Evolutionary conservation across 53 echinoderm and acorn worm genomes (phyloP), one percentile per base, ranked within the genome.

Genomic region (Glandiceps talaboti): DNA sequence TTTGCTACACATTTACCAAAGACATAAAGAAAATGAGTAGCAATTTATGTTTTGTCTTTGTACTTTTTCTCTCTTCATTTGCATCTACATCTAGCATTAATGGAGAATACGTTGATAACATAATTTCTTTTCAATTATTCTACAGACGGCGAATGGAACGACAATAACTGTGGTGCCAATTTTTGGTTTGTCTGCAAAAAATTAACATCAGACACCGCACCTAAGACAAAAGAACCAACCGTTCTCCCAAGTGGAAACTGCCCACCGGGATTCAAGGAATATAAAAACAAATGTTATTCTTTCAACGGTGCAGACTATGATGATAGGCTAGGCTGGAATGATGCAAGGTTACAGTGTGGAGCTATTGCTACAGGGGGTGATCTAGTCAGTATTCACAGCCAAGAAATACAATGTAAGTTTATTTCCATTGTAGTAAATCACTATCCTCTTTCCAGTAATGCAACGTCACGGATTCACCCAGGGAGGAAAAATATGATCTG

Each of bases 131-230:
- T n/a, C n/a, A n/a, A n/a, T n/a, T n/a, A n/a, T n/a, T n/a, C 20
- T 20, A 45, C 6, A 45, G 64, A 45, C 64, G 64, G 64, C 20
- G 64, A 45, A 33, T 94, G 91, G 91, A 94, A 94, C 72, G 94
- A 94, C 80, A 82, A 85, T 45, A 91, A 94, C 88, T 94, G 94
- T 75, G 94, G 94, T 31, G 90, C 87, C 64, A 82, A 85, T 14
- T 85, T 82, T 12, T 85, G 89, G 25, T 94, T 94, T 86, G 91
- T 94, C 84, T 94, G 94, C 84, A 87, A 90, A 82, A 83, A 86
- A 32, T 75, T 33, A 0, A 73, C 86, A 33, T 84, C 84, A 27
- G 84, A 79, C 0, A 81, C 87, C 25, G 27, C 74, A 0, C 94
- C 91, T 26, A 75, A 88, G 81, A 96, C 96, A 72, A 74, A 88